Evolutionary conservation across 2,797 vertebrate genomes (phyloP), one percentile per base, ranked within the genome.

Genomic region (Aldrovandia affinis): DNA sequence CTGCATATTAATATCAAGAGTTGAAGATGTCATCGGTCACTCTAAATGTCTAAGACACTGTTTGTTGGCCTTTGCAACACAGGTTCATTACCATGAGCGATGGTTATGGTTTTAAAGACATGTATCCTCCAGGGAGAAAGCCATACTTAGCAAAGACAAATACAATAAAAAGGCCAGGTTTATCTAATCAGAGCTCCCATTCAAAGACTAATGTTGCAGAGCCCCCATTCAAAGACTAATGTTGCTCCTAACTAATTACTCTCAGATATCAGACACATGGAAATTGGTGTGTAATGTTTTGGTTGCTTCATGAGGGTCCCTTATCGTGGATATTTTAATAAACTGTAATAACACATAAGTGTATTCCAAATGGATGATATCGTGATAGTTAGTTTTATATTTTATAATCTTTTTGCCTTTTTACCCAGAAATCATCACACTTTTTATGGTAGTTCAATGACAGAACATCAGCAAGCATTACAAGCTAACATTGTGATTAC

Each of bases 41-140:
- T 55, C n/a, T 15, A 33, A 20, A 55, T 55, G 78, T 80, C 52
- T 2, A 80, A 80, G 28, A 6, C 28, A 30, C 50, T 18, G 50
- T 80, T 55, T 54, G 12, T 28, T 55, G 52, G 78, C 50, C 78
- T 80, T 80, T 80, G 78, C 50, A 80, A 30, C 52, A 57, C 57
- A 33, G 78, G 9, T 55, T 80, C 50, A 80, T 55, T 57, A 55
- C 18, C 30, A 22, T 79, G 47, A 79, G 44, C 1, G 47, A 79
- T 79, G 44, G 47, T 20, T 79, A 28, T 52, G 30, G 50, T 55
- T 80, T 55, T 54, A 2, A 57, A 80, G 54, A n/a, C 54, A 33
- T 47, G n/a, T 36, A 36, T 78, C 36, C 75, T 78, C 42, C 36
- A 57, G 39, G 75, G 39, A 47, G 44, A 22, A n/a, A 10, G 59